Conservation (phyloP, 2,797 vertebrate genomes). For the Lemur catta region DNA sequence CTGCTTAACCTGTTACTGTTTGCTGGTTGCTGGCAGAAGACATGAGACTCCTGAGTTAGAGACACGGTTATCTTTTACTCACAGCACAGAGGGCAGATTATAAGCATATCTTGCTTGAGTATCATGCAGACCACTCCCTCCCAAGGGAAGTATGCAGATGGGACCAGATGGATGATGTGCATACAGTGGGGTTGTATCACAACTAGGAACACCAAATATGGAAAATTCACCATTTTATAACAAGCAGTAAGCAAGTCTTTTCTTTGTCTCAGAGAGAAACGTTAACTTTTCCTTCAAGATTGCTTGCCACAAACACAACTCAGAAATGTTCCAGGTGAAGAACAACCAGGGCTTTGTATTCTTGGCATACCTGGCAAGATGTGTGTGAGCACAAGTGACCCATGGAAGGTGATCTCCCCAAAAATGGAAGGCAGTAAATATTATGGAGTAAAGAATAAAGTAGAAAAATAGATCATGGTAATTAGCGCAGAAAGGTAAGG, state of each 20-base stretch:
- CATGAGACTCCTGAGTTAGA: background rate
- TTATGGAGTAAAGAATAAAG: background rate
- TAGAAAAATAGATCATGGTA: background rate
- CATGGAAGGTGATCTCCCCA: background rate
- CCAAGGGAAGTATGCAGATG: background rate
- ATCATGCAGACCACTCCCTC: background rate
- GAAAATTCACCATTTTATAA: background rate
- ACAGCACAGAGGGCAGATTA: background rate
- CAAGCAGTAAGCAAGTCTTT: background rate
- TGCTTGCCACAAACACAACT: background rate
- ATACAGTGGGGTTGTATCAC: background rate
- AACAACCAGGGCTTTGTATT: background rate
- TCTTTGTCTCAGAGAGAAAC: background rate
- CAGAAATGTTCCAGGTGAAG: background rate
- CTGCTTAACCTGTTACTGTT: background rate
- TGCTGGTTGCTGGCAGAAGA: background rate
- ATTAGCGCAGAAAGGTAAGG: background rate
- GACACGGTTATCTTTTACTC: background rate
- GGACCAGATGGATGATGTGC: background rate
- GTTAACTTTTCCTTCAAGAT: background rate
- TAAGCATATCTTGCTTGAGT: background rate
- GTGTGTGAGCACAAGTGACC: background rate
- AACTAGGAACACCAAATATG: background rate
- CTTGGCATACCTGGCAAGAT: background rate
- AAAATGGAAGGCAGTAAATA: background rate